Base-by-base conservation (phyloP, 2,797 vertebrate species). In the Sebastes nivosus region DNA sequence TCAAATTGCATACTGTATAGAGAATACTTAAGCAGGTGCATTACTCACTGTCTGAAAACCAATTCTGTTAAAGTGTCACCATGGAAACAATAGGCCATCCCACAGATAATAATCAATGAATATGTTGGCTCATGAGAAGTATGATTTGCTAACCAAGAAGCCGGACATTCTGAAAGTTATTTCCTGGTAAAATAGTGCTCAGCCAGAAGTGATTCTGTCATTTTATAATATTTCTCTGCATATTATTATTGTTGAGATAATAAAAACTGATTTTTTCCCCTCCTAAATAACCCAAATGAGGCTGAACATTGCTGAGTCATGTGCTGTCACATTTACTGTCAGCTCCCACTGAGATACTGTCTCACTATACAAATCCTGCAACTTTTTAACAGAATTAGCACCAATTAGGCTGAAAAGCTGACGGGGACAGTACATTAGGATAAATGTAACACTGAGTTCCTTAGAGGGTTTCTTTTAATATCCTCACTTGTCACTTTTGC, bases 11-110 rank as follows among this genome's bases (percentile, higher is more conserved):
- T 63, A 73, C 36, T 72, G 38, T 63, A 30, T 67, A 6, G 75
- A 52, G 80, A 87, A 84, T 83, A 63, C 71, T 54, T 63, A 66
- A 81, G 67, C 46, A 78, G 14, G 24, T 29, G 34, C 65, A 87
- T 80, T 76, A 84, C 78, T 90, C 60, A 67, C 34, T 68, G 81
- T 83, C 86, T 71, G 36, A 84, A 79, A 82, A 66, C 50, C 81
- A 87, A 46, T 9, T 70, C 59, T 75, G 38, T 74, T 27, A 69
- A 72, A 60, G 54, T 60, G 72, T 93, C 60, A 36, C 79, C 80
- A 80, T 69, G 86, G 85, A 90, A 90, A 92, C 88, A 72, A 65
- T 38, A 60, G 12, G 25, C 24, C 36, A n/a, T 50, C 29, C 61
- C 2, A 1, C 55, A 79, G 79, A 79, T 84, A 34, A 77, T 27